Conservation (phyloP, 2,888 invertebrate species). For the Hybos culiciformis region DNA sequence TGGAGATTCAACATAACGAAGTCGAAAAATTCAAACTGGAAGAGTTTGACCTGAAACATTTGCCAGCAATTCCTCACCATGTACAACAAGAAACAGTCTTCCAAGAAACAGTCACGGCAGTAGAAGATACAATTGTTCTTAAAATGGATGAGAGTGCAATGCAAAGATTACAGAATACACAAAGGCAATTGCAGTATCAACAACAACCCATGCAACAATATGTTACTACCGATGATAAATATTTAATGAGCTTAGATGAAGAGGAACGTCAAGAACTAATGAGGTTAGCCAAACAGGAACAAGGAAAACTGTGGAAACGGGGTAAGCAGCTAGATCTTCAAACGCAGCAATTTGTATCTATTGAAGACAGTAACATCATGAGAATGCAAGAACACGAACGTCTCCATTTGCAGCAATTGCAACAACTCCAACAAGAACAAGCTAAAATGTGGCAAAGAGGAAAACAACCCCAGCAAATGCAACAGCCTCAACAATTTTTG, state of each 20-base stretch:
- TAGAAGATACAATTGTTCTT: conserved; percentile 44
- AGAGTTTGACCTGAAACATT: conserved; percentile 35
- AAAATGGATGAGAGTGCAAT: conserved; percentile 36
- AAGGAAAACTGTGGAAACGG: conserved; percentile 30
- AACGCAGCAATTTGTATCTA: conserved; percentile 21
- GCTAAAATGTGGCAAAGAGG: conserved; percentile 16
- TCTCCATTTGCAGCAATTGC: conserved; percentile 20
- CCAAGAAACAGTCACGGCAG: conserved; percentile 42
- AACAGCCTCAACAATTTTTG: conserved; percentile 12
- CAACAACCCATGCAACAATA: neutral
- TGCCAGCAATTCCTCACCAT: conserved; percentile 17
- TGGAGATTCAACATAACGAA: conserved; percentile 34
- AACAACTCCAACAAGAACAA: conserved; percentile 14
- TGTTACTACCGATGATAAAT: conserved; percentile 25
- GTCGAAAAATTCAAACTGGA: conserved; percentile 36
- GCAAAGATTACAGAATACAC: conserved; percentile 24
- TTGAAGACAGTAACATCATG: conserved; percentile 19
- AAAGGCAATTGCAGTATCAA: conserved; percentile 24
- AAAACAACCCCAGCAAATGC: conserved; percentile 16
- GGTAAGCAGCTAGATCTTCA: conserved; percentile 21
- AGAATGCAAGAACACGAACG: conserved; percentile 19
- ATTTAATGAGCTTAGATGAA: conserved; percentile 30
- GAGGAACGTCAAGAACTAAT: conserved; percentile 29
- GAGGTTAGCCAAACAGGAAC: conserved; percentile 27
- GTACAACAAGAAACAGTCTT: neutral